phyloP scores from a whole-genome alignment of 23 tunicate species.

The Oikopleura vanhoeffeni region DNA sequence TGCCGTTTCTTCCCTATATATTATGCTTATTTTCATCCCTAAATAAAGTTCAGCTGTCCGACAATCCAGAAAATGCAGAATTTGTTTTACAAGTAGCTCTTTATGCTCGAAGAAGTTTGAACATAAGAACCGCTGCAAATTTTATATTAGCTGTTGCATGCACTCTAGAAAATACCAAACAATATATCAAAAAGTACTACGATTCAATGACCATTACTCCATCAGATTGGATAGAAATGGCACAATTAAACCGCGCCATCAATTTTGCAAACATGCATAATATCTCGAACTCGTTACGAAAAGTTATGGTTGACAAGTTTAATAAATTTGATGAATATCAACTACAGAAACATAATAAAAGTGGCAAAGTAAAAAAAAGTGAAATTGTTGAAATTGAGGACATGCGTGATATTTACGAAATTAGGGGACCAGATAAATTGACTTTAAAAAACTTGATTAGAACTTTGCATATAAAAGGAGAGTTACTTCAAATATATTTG shows the following conservation, averaged over 20 bases:
- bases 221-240: conserved; percentile 52
- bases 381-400: background rate
- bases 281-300: conserved; percentile 28
- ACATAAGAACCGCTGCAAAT: conserved; percentile 28
- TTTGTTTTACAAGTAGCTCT: conserved; percentile 29
- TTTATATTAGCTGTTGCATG: conserved; percentile 27
- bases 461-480: conserved; percentile 36
- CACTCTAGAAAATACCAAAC: conserved; percentile 13
- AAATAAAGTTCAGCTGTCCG: background rate
- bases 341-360: conserved; percentile 26
- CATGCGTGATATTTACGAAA: background rate
- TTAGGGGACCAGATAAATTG: background rate
- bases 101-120: conserved; percentile 27
- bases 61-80: background rate
- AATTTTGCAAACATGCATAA: background rate
- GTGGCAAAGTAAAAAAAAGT: background rate
- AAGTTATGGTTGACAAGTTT: conserved; percentile 38
- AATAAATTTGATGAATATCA: conserved; percentile 39
- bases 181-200: conserved; percentile 32
- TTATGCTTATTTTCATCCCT: too few species aligned
- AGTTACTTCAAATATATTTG: too few species aligned
- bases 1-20: too few species aligned
- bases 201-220: conserved; percentile 21
- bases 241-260: conserved; percentile 6
- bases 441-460: conserved; percentile 30